phyloP scores from a whole-genome alignment of 2,888 invertebrate species.

The Amphipoea lucens region DNA sequence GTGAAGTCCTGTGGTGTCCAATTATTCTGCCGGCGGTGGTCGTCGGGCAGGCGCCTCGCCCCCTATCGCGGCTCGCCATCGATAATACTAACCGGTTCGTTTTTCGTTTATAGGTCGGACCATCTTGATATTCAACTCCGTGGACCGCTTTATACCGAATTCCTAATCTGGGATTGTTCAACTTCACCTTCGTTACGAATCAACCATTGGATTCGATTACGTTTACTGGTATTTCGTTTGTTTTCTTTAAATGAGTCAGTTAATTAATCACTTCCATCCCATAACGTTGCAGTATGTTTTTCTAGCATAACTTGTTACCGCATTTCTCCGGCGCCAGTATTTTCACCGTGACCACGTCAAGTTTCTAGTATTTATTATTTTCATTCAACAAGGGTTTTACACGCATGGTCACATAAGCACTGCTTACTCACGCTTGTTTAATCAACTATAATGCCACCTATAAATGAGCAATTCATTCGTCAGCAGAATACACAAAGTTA shows the following conservation, averaged over 20 bases:
- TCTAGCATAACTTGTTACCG: slow-evolving; percentile 64
- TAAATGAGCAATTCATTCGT: slow-evolving; percentile 73
- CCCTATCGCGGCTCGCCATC: slow-evolving; percentile 89
- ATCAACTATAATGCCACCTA: slow-evolving; percentile 71
- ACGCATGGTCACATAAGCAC: slow-evolving; percentile 70
- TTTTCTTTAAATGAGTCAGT: slow-evolving; percentile 46
- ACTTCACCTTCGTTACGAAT: slow-evolving; percentile 64
- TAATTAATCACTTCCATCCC: slow-evolving; percentile 73
- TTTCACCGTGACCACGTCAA: slow-evolving; percentile 74
- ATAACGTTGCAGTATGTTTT: slow-evolving; percentile 70
- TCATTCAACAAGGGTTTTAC: slow-evolving; percentile 83
- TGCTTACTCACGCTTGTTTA: slow-evolving; percentile 76
- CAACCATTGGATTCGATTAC: slow-evolving; percentile 52
- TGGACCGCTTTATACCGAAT: slow-evolving; percentile 71
- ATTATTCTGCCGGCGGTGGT: slow-evolving; percentile 88
- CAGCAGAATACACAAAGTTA: slow-evolving; percentile 69
- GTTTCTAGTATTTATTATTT: slow-evolving; percentile 81
- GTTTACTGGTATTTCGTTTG: slow-evolving; percentile 32
- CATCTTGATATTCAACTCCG: slow-evolving; percentile 74
- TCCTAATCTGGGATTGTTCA: slow-evolving; percentile 71
- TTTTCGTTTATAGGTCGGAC: slow-evolving; percentile 85
- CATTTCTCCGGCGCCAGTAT: slow-evolving; percentile 72
- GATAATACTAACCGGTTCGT: slow-evolving; percentile 86
- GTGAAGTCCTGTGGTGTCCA: slow-evolving; percentile 90
- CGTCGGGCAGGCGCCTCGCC: slow-evolving; percentile 86